Evolutionary conservation across 2,797 vertebrate species (phyloP).

Genomic region (Petrocephalus sullivani): DNA sequence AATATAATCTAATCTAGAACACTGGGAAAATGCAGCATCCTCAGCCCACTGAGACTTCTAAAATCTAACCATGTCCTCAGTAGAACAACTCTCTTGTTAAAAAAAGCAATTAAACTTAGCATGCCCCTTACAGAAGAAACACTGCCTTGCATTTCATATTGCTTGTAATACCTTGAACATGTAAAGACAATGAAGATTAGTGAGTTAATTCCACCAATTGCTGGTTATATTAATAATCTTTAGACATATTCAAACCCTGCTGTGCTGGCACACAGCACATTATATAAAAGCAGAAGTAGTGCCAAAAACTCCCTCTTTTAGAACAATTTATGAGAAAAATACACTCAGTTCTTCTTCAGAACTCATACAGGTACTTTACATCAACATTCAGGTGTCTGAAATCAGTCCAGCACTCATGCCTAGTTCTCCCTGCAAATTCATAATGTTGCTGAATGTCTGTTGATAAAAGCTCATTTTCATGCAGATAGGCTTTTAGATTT

Average conservation of each 20-base stretch:
- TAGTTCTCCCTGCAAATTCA: neutral
- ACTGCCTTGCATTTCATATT: neutral
- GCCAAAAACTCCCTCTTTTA: neutral
- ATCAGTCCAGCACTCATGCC: neutral
- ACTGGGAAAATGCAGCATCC: neutral
- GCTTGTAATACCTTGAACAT: neutral
- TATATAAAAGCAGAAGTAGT: neutral
- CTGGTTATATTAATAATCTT: neutral
- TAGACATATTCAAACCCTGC: neutral
- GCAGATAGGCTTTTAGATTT: neutral
- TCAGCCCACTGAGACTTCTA: neutral
- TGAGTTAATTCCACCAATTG: neutral
- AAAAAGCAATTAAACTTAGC: neutral
- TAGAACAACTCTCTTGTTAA: neutral
- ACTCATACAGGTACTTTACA: neutral
- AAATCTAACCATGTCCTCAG: neutral
- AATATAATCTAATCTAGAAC: neutral
- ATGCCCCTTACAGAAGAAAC: neutral
- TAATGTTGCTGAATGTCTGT: neutral
- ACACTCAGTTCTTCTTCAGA: neutral
- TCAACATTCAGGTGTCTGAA: neutral
- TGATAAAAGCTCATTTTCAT: neutral
- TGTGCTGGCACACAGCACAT: neutral
- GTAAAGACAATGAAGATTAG: neutral
- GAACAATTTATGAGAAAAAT: neutral